Conservation (phyloP, 2,113 vertebrate species). For the Eudorcas thomsonii region DNA sequence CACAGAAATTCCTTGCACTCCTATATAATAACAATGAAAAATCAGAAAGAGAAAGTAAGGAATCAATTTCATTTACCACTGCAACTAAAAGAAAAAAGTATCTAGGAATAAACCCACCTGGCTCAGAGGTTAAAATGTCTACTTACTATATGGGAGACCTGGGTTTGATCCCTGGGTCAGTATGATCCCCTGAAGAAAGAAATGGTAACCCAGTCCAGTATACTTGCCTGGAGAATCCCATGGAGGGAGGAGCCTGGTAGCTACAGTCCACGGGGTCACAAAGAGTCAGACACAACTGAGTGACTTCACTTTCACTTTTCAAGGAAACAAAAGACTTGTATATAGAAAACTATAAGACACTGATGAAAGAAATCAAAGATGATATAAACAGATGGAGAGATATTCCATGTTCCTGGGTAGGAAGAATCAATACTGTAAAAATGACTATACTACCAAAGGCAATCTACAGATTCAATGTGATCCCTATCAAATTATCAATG, state of each 20-base stretch:
- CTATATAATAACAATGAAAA: neutral
- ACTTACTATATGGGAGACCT: neutral
- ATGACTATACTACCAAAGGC: neutral
- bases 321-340: neutral
- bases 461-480: neutral
- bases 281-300: neutral
- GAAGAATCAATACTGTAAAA: neutral
- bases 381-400: neutral
- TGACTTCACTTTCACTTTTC: neutral
- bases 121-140: neutral
- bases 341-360: neutral
- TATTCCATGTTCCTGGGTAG: neutral
- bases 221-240: neutral
- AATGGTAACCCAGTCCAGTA: neutral
- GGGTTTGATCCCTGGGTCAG: accelerated
- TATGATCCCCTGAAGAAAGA: neutral
- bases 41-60: neutral
- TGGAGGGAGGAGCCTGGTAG: neutral
- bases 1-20: neutral
- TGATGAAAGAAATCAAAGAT: neutral
- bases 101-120: neutral
- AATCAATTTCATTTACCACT: neutral
- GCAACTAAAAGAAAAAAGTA: neutral
- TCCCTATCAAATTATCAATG: neutral
- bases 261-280: neutral